Evolutionary conservation across 2,113 vertebrate genomes (phyloP), one percentile per base, ranked within the genome.

Genomic region (Chauna torquata): DNA sequence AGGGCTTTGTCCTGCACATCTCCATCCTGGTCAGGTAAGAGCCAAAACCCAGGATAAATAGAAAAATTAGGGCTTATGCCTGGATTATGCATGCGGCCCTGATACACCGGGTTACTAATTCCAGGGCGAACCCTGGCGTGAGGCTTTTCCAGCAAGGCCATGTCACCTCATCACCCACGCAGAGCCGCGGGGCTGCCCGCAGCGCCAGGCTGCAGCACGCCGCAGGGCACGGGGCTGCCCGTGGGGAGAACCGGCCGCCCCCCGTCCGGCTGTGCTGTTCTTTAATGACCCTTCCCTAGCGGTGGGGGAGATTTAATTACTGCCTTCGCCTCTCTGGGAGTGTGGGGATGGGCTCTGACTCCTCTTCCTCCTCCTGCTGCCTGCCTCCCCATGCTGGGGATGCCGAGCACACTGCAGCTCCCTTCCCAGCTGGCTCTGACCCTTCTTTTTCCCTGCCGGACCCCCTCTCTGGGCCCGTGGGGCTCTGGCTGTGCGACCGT

Each of bases 391-490:
- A 7, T 24, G 5, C 12, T 3, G 2, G 14, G 25, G 59, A 20
- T 62, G 83, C 59, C n/a, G 83, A 88, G 30, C n/a, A 25, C 16
- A 18, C 12, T 8, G 12, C 25, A 15, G 47, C 24, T 38, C 16
- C 64, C 30, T 70, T 65, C 59, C 16, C 0, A 0, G 8, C 25
- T 0, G 0, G 9, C 38, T 84, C 42, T 86, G 36, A 42, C 42
- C 50, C 40, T 88, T 72, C 27, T 28, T 91, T 54, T 66, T 54
- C n/a, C 57, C 52, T 58, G 32, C 30, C 62, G 27, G 62, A 65
- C 24, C 40, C 62, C 27, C 79, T 9, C 45, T 44, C 13, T 0
- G 0, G 40, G 47, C 0, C 0, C 13, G 0, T 7, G 49, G 62
- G 55, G n/a, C 55, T 57, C 44, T 2, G 0, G 76, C 92, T 92